Evolutionary conservation across 2,888 invertebrate genomes (phyloP).

Genomic region (Willowsia nigromaculata): DNA sequence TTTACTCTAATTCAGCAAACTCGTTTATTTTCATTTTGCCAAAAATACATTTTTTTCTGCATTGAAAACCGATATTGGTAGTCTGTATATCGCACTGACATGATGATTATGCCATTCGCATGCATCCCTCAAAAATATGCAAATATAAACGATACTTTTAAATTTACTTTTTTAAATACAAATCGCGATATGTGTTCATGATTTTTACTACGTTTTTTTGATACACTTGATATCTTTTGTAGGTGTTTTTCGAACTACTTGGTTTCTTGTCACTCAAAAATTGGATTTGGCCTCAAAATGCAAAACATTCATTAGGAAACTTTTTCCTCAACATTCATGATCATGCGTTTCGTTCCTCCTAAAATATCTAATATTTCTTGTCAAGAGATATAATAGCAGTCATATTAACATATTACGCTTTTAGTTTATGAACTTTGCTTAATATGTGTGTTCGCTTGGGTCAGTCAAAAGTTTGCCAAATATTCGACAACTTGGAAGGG

Average conservation of each 20-base stretch:
- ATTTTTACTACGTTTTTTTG: neutral
- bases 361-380: neutral
- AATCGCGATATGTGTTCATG: neutral
- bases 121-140: neutral
- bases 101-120: neutral
- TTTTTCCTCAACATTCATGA: neutral
- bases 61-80: conserved; percentile 20
- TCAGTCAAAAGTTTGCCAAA: neutral
- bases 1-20: conserved; percentile 2
- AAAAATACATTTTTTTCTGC: conserved; percentile 5
- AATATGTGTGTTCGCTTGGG: neutral
- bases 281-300: neutral
- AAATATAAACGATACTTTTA: neutral
- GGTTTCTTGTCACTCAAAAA: conserved; percentile 28
- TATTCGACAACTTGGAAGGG: neutral
- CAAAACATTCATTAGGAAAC: neutral
- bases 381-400: neutral
- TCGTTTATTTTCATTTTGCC: conserved; percentile 35
- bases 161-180: neutral
- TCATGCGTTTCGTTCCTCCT: neutral
- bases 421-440: neutral
- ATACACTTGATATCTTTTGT: neutral
- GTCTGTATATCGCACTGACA: neutral
- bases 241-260: neutral
- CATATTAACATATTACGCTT: neutral